Conservation (phyloP, 2,888 invertebrate genomes). For the Napeogenes sylphis region DNA sequence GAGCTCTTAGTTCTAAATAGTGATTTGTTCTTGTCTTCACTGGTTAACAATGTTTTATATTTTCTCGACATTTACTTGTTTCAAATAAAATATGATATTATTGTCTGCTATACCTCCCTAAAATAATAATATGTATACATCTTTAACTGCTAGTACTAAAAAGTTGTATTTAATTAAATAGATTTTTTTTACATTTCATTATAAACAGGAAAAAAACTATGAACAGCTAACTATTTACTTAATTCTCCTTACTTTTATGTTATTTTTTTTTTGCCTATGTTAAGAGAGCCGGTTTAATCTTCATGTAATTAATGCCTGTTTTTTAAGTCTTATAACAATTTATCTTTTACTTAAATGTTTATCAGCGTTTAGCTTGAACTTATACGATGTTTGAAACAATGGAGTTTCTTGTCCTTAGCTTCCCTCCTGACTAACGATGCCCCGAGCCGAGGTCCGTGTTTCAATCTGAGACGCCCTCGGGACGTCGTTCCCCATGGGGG, state of each 20-base stretch:
- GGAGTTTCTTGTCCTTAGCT: too few species aligned
- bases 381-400: slow-evolving; percentile 7
- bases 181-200: too few species aligned
- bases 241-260: slow-evolving; percentile 10
- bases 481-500: too few species aligned
- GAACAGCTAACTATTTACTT: slow-evolving; percentile 11
- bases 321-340: slow-evolving; percentile 24
- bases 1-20: slow-evolving; percentile 13
- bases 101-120: too few species aligned
- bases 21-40: slow-evolving; percentile 19
- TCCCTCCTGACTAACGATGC: too few species aligned
- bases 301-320: slow-evolving; percentile 24
- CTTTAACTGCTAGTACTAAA: neutral
- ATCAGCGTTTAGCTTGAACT: slow-evolving; percentile 19
- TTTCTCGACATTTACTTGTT: slow-evolving; percentile 9
- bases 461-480: too few species aligned
- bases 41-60: slow-evolving; percentile 10
- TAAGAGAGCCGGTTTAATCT: slow-evolving; percentile 17
- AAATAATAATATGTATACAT: too few species aligned
- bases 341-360: slow-evolving; percentile 26
- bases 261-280: neutral
- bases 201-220: neutral
- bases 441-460: too few species aligned
- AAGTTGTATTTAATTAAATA: neutral
- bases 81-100: neutral